Evolutionary conservation across 2,888 invertebrate genomes (phyloP).

Genomic region (Synergus japonicus): DNA sequence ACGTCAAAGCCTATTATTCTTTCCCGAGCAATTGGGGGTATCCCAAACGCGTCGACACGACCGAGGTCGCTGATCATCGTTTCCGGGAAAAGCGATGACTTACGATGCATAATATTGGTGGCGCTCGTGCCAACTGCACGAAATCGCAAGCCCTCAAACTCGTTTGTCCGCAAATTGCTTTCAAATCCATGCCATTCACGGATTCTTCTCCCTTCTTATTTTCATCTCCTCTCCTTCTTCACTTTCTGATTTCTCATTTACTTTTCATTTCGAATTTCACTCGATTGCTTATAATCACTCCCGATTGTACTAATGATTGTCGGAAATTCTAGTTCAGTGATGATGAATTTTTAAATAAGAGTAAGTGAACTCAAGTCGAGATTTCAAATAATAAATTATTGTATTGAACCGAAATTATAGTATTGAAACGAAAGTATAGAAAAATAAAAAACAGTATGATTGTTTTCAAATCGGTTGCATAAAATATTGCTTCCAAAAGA

Average conservation of each 20-base stretch:
- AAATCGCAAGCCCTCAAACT: conserved; percentile 33
- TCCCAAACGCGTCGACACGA: conserved; percentile 20
- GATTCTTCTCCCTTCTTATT: conserved; percentile 19
- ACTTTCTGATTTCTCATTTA: neutral
- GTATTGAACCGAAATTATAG: too few relatives aligned
- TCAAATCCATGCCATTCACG: conserved; percentile 37
- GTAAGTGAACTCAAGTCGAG: neutral
- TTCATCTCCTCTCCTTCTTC: neutral
- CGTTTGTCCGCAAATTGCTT: conserved; percentile 35
- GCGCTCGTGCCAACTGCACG: conserved; percentile 34
- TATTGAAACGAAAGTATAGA: too few relatives aligned
- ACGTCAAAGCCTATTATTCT: conserved; percentile 33
- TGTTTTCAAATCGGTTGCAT: too few relatives aligned
- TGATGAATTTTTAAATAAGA: neutral
- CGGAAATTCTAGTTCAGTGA: neutral
- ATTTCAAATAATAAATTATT: neutral
- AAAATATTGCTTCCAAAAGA: too few relatives aligned
- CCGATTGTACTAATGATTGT: neutral
- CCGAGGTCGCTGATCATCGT: conserved; percentile 24
- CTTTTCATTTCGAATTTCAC: conserved; percentile 33
- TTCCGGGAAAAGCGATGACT: conserved; percentile 20
- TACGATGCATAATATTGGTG: conserved; percentile 38
- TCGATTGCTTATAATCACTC: neutral
- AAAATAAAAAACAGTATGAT: too few relatives aligned
- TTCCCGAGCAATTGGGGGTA: conserved; percentile 16